These are phyloP conservation scores for Mystacides longicornis DNA, from an alignment of 2,888 invertebrate species.

Conservation along the genomic window DNA sequence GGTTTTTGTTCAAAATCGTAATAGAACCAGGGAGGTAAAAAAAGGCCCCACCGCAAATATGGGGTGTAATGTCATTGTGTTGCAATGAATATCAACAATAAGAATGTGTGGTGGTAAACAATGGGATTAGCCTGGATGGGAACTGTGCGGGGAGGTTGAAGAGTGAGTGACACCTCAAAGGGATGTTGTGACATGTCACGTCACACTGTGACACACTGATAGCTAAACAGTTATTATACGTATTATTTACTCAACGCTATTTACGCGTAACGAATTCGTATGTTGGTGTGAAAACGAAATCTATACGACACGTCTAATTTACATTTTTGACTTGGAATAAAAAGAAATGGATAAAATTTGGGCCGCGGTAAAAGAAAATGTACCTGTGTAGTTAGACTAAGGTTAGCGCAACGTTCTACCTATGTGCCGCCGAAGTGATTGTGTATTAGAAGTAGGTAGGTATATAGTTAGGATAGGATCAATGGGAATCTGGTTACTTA, in stretches of 20 bases:
- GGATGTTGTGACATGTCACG: conserved; percentile 22
- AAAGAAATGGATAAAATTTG: too few relatives aligned
- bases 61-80: neutral
- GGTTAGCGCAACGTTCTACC: too few relatives aligned
- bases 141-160: conserved; percentile 17
- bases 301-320: too few relatives aligned
- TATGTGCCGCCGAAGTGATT: too few relatives aligned
- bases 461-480: too few relatives aligned
- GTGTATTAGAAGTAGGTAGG: too few relatives aligned
- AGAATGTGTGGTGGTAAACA: conserved; percentile 4
- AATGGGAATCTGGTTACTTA: too few relatives aligned
- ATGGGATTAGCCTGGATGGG: conserved; percentile 11
- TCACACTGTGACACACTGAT: neutral
- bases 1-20: conserved; percentile 5
- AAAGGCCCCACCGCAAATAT: neutral
- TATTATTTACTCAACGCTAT: neutral
- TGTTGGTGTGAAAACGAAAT: neutral
- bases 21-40: neutral
- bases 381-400: too few relatives aligned
- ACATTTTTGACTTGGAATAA: too few relatives aligned
- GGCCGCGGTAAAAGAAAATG: too few relatives aligned
- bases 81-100: conserved; percentile 8
- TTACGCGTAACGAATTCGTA: neutral
- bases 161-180: conserved; percentile 24
- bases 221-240: neutral